Evolutionary conservation across 2,797 vertebrate genomes (phyloP).

Genomic region (Macropodus opercularis): DNA sequence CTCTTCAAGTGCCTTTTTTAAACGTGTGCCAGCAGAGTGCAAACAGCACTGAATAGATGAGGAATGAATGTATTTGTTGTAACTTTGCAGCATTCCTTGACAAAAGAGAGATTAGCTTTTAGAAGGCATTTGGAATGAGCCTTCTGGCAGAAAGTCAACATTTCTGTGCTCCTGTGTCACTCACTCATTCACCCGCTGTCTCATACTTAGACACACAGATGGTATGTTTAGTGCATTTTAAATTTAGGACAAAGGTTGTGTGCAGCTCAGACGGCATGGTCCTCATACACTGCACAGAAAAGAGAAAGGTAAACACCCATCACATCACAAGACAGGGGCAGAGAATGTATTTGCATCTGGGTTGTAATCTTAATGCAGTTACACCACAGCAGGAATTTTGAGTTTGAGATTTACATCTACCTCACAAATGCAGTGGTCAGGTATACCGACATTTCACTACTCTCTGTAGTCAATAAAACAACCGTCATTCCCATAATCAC

Average conservation of each 20-base stretch:
- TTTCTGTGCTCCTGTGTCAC: slow-evolving; percentile 67
- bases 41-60: slow-evolving; percentile 67
- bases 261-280: too few species aligned
- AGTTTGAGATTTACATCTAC: slow-evolving; percentile 24
- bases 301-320: too few species aligned
- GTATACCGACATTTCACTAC: not conserved
- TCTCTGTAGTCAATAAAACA: slow-evolving; percentile 19
- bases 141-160: slow-evolving; percentile 69
- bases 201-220: slow-evolving; percentile 12
- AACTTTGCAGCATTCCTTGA: slow-evolving; percentile 74
- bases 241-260: slow-evolving; percentile 54
- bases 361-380: slow-evolving; percentile 13
- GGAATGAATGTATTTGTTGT: slow-evolving; percentile 78
- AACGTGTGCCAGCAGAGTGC: slow-evolving; percentile 61
- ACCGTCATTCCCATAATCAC: slow-evolving; percentile 22
- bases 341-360: slow-evolving; percentile 4
- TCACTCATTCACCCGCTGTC: slow-evolving; percentile 39
- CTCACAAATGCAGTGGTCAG: slow-evolving; percentile 3
- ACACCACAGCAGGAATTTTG: slow-evolving; percentile 14
- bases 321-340: slow-evolving; percentile 1
- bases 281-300: too few species aligned
- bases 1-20: slow-evolving; percentile 61
- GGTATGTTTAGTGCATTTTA: slow-evolving; percentile 49
- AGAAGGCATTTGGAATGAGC: slow-evolving; percentile 62
- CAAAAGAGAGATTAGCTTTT: slow-evolving; percentile 78